phyloP scores from a whole-genome alignment of 2,113 vertebrate species.

The Hemibagrus wyckioides region DNA sequence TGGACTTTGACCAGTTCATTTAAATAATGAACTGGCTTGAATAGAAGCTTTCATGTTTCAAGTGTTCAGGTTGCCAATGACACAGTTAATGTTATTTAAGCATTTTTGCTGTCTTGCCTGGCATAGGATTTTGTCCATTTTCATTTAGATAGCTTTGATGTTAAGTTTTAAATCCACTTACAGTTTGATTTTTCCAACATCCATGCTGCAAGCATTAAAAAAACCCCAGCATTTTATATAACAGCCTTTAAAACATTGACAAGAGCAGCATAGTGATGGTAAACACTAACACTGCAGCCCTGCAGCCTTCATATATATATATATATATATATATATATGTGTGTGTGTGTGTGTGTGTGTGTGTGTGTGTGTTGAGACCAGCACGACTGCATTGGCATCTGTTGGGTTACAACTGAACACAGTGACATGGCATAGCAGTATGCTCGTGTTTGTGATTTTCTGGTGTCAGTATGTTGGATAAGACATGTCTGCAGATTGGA shows the following conservation, averaged over 20 bases:
- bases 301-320: constrained; percentile 5
- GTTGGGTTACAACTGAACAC: constrained; percentile 21
- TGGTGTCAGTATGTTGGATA: constrained; percentile 14
- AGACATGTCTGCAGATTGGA: not conserved
- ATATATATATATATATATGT: too few species aligned
- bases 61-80: not conserved
- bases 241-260: not conserved
- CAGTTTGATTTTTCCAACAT: not conserved
- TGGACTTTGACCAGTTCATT: not conserved
- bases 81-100: not conserved
- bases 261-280: not conserved
- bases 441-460: constrained; percentile 23
- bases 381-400: constrained; percentile 1
- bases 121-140: not conserved
- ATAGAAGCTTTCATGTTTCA: constrained; percentile 3
- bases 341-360: not conserved
- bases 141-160: not conserved
- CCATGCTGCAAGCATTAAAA: not conserved
- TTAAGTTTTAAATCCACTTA: not conserved
- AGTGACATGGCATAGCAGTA: not conserved
- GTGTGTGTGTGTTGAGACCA: too few species aligned
- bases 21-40: constrained; percentile 4
- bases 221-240: not conserved
- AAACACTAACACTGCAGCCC: constrained; percentile 13
- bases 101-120: not conserved